Conservation (phyloP, 2,888 invertebrate genomes). For the Acronicta psi region DNA sequence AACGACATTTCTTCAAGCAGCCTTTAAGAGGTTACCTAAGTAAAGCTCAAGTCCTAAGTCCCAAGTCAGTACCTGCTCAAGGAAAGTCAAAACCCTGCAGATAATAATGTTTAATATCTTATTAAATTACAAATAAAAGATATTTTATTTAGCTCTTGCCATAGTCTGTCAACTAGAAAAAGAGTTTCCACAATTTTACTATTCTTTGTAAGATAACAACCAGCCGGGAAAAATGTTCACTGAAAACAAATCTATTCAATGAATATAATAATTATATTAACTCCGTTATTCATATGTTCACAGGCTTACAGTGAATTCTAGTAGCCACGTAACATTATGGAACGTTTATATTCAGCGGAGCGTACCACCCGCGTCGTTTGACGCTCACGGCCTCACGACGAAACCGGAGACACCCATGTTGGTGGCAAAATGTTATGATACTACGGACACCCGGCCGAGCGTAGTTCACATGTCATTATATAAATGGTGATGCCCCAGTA, state of each 20-base stretch:
- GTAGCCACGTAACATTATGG: slow-evolving; percentile 71
- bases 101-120: too few relatives aligned
- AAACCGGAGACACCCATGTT: slow-evolving; percentile 75
- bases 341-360: slow-evolving; percentile 80
- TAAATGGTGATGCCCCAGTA: slow-evolving; percentile 21
- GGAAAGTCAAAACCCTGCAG: too few relatives aligned
- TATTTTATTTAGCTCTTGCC: neutral
- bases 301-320: slow-evolving; percentile 58
- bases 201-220: slow-evolving; percentile 5
- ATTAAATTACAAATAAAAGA: neutral
- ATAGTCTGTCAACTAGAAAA: neutral
- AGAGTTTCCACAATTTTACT: neutral
- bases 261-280: slow-evolving; percentile 42
- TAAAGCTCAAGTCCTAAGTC: too few relatives aligned
- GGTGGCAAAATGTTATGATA: slow-evolving; percentile 68
- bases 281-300: slow-evolving; percentile 54
- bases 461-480: slow-evolving; percentile 51
- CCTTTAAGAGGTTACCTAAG: too few relatives aligned
- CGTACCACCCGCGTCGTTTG: slow-evolving; percentile 82
- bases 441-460: slow-evolving; percentile 44
- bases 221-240: slow-evolving; percentile 22
- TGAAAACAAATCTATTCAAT: slow-evolving; percentile 37
- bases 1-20: too few relatives aligned
- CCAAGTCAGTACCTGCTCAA: too few relatives aligned
- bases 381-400: slow-evolving; percentile 68